phyloP scores from a whole-genome alignment of 1,140 invertebrate species.

The Leptoteleia sp. region DNA sequence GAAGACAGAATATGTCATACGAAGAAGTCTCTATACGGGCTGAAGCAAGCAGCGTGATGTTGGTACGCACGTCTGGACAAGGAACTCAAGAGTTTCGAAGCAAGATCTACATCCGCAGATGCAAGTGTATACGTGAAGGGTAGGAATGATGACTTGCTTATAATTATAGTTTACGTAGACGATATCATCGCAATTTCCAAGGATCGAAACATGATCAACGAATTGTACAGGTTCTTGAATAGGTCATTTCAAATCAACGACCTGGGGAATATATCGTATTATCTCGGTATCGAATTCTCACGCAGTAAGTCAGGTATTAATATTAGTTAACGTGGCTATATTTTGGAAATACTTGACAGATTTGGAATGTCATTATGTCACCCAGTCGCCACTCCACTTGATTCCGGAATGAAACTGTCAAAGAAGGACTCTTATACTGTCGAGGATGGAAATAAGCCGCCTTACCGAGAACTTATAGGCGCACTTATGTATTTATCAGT shows the following conservation, averaged over 20 bases:
- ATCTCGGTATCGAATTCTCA: slow-evolving; percentile 52
- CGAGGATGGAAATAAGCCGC: background rate
- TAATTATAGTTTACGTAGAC: slow-evolving; percentile 24
- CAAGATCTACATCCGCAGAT: background rate
- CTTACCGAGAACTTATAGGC: slow-evolving; percentile 22
- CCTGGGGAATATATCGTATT: slow-evolving; percentile 38
- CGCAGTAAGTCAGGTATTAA: slow-evolving; percentile 16
- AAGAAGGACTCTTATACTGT: background rate
- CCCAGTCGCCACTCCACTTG: slow-evolving; percentile 41
- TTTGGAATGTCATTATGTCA: slow-evolving; percentile 53
- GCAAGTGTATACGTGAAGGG: background rate
- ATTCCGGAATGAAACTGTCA: background rate
- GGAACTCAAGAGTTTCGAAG: background rate
- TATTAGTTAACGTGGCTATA: too few species aligned
- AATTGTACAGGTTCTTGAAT: slow-evolving; percentile 18
- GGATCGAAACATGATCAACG: slow-evolving; percentile 5
- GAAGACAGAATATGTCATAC: slow-evolving; percentile 12
- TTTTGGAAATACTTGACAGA: too few species aligned
- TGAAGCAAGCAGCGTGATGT: slow-evolving; percentile 5
- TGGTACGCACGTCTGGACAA: slow-evolving; percentile 5
- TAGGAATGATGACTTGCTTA: background rate
- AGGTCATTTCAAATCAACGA: slow-evolving; percentile 62
- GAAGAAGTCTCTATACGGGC: slow-evolving; percentile 13
- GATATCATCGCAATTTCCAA: slow-evolving; percentile 58
- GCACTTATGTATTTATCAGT: slow-evolving; percentile 13